These are phyloP conservation scores for Drosophila oshimai DNA, from an alignment of 1,140 invertebrate species.

Conservation along the genomic window DNA sequence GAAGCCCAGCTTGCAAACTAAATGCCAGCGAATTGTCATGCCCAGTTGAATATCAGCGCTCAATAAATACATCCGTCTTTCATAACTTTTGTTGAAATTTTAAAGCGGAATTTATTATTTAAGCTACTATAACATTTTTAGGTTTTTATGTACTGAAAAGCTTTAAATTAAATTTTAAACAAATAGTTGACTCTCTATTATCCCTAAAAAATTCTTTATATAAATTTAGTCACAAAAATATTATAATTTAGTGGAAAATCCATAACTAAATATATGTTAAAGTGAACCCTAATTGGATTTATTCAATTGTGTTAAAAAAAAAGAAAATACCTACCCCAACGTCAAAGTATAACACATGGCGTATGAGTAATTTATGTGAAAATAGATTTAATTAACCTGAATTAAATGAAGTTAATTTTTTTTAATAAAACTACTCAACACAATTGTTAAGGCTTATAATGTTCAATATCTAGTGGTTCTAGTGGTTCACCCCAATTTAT, in stretches of 20 bases:
- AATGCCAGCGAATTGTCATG: constrained; percentile 70
- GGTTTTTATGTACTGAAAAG: no score
- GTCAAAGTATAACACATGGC: background rate
- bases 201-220: background rate
- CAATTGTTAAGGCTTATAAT: no score
- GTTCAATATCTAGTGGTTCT: no score
- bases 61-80: constrained; percentile 15
- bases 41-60: constrained; percentile 58
- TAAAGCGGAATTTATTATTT: background rate
- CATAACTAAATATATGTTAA: background rate
- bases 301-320: no score
- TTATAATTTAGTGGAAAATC: background rate
- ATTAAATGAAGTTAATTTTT: no score
- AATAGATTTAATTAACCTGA: no score
- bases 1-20: constrained; percentile 51
- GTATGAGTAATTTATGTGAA: background rate
- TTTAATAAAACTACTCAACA: no score
- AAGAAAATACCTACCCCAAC: no score
- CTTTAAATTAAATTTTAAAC: no score
- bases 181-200: background rate
- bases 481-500: background rate
- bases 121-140: no score
- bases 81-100: background rate
- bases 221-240: background rate
- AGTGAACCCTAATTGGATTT: background rate